Percentiles rank a stretch among this genome's conserved stretches.
Evolutionary conservation across 1,140 invertebrate genomes (phyloP).

Genomic region (Papilio glaucus): DNA sequence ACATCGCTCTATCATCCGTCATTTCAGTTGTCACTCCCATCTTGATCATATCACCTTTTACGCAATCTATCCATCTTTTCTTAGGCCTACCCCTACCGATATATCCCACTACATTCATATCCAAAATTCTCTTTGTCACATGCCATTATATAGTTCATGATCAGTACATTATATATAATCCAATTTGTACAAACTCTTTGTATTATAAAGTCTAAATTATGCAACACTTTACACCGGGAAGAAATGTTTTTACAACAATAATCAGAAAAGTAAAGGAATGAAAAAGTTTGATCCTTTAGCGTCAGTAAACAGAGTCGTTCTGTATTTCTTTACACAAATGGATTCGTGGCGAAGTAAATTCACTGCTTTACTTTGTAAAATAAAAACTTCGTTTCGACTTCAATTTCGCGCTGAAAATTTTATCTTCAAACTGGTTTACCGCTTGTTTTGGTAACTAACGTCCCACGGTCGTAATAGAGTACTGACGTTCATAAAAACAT

Average conservation of each 20-base stretch:
- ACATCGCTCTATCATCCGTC: no score
- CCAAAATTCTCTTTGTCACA: no score
- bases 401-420: background rate
- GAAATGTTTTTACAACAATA: conserved; percentile 2
- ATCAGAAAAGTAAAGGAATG: conserved; percentile 10
- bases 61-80: no score
- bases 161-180: background rate
- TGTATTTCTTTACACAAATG: background rate
- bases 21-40: no score
- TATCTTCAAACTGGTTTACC: background rate
- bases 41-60: no score
- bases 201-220: background rate
- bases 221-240: conserved; percentile 1
- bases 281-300: conserved; percentile 20
- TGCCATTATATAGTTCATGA: no score
- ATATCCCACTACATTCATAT: no score
- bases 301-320: background rate
- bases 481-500: no score
- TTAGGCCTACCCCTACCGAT: no score
- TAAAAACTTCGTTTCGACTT: conserved; percentile 12
- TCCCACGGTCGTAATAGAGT: no score
- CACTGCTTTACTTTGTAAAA: background rate
- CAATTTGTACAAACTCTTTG: background rate
- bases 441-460: no score
- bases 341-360: conserved; percentile 2